These are phyloP conservation scores for Crioceris asparagi DNA, from an alignment of 2,888 invertebrate genomes.

Conservation along the genomic window DNA sequence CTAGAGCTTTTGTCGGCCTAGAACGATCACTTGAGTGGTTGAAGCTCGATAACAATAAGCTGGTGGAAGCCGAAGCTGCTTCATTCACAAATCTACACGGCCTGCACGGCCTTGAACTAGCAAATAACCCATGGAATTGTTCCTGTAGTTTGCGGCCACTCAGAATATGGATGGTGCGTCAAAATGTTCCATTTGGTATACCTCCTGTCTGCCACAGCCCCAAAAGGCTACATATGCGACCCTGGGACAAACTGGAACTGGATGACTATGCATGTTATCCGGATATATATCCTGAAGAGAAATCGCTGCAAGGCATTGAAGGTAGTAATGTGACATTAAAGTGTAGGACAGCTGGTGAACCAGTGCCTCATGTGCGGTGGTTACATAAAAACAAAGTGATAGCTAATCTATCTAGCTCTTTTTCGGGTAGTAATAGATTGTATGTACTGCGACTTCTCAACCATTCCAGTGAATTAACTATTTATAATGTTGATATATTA, in stretches of 20 bases:
- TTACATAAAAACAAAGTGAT: constrained; percentile 57
- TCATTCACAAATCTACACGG: constrained; percentile 57
- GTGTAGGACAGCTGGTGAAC: constrained; percentile 58
- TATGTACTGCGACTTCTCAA: constrained; percentile 46
- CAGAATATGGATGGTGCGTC: constrained; percentile 66
- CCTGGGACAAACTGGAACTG: constrained; percentile 66
- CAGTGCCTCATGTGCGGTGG: constrained; percentile 65
- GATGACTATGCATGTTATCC: constrained; percentile 75
- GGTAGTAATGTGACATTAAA: constrained; percentile 64
- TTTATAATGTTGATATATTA: constrained; percentile 59
- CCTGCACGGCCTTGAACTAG: constrained; percentile 63
- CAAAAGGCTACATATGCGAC: constrained; percentile 47
- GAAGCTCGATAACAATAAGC: constrained; percentile 63
- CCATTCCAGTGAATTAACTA: constrained; percentile 61
- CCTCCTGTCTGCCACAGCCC: constrained; percentile 63
- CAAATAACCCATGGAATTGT: constrained; percentile 77
- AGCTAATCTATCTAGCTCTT: constrained; percentile 48
- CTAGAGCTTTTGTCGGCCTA: constrained; percentile 60
- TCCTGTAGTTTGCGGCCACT: constrained; percentile 64
- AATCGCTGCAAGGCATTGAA: constrained; percentile 53
- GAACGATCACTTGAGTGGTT: constrained; percentile 65
- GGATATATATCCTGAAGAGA: constrained; percentile 50
- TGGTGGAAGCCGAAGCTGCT: constrained; percentile 54
- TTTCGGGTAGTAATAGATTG: constrained; percentile 45
- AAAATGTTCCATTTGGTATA: constrained; percentile 63